phyloP scores from a whole-genome alignment of 1,140 invertebrate species.

The Wiebesia pumilae region DNA sequence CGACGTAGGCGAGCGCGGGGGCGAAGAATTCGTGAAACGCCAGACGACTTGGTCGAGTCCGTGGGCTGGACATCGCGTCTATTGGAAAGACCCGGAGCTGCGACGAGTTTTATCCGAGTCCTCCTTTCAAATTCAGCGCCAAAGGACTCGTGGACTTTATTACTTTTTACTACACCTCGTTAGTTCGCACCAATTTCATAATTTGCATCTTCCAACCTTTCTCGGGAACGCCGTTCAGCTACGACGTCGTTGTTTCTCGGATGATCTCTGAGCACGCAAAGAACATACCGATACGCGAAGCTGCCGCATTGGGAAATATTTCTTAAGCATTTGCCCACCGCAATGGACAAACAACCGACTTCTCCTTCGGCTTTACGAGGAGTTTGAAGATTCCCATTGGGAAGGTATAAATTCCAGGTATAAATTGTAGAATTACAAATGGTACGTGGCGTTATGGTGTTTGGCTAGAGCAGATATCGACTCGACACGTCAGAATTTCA shows the following conservation, averaged over 20 bases:
- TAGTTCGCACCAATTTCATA: no score
- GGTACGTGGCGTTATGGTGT: neutral
- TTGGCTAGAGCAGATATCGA: neutral
- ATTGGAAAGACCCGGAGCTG: neutral
- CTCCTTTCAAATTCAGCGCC: no score
- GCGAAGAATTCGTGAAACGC: neutral
- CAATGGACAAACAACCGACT: neutral
- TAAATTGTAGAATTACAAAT: neutral
- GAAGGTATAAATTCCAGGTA: neutral
- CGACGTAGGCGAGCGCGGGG: neutral
- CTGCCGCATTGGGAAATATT: neutral
- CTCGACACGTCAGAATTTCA: neutral
- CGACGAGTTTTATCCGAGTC: no score
- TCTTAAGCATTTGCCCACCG: neutral
- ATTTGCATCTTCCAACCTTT: no score
- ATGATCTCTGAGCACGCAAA: no score
- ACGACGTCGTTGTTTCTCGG: no score
- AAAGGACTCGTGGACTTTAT: no score
- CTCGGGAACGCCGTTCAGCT: no score
- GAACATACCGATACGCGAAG: no score
- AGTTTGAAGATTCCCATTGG: no score
- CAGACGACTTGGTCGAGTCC: neutral
- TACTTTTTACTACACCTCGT: no score
- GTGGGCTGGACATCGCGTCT: neutral
- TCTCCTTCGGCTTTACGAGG: no score